These are phyloP conservation scores for Sylvicola fuscatus DNA, from an alignment of 2,888 invertebrate genomes.

Conservation along the genomic window DNA sequence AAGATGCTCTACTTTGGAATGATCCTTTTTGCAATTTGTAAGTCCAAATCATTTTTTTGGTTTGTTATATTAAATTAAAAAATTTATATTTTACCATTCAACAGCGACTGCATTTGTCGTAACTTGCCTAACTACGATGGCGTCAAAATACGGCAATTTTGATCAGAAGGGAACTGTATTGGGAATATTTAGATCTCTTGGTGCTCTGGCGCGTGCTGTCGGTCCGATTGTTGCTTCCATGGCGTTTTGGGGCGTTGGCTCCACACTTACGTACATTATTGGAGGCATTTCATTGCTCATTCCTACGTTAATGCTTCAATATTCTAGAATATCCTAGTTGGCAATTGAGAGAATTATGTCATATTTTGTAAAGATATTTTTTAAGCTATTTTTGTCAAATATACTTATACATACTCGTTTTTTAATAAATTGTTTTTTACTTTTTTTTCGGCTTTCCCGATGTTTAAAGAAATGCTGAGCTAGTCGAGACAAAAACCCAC, in stretches of 20 bases:
- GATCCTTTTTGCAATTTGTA: constrained; percentile 74
- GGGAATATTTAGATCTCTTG: constrained; percentile 86
- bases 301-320: constrained; percentile 47
- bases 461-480: too few species aligned
- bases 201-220: constrained; percentile 78
- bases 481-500: too few species aligned
- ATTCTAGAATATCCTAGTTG: constrained; percentile 2
- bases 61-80: neutral
- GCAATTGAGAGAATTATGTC: too few species aligned
- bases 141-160: constrained; percentile 59
- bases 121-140: constrained; percentile 83
- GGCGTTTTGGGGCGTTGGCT: constrained; percentile 83
- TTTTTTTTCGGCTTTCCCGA: too few species aligned
- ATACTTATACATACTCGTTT: too few species aligned
- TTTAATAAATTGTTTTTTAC: too few species aligned
- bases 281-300: constrained; percentile 57
- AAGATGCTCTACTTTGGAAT: constrained; percentile 60
- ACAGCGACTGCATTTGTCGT: constrained; percentile 81
- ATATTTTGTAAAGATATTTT: too few species aligned
- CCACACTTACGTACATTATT: constrained; percentile 55
- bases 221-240: constrained; percentile 80
- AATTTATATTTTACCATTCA: constrained; percentile 11
- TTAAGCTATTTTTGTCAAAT: too few species aligned
- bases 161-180: constrained; percentile 82
- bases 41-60: constrained; percentile 24